Evolutionary conservation across 2,113 vertebrate species (phyloP).

Genomic region (Arizona elegans): DNA sequence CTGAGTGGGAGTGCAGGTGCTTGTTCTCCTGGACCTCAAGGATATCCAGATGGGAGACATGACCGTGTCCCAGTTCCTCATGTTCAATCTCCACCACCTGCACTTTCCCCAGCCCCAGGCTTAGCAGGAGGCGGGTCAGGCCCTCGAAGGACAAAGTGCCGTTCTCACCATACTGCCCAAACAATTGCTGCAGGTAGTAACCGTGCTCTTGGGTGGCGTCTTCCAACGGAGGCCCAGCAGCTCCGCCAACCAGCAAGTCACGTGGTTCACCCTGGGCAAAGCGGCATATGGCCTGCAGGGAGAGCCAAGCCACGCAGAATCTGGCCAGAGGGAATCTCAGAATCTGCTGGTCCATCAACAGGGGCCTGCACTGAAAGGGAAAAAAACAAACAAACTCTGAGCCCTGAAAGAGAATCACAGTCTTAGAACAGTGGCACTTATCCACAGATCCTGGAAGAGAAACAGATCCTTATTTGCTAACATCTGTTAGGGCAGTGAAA

Average conservation of each 20-base stretch:
- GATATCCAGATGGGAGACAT: conserved; percentile 55
- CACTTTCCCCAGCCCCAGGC: conserved; percentile 79
- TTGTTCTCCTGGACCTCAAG: conserved; percentile 61
- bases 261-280: background rate
- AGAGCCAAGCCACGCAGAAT: background rate
- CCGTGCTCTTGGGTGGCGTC: conserved; percentile 72
- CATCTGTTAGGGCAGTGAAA: background rate
- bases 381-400: background rate
- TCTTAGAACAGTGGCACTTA: background rate
- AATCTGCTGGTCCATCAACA: background rate
- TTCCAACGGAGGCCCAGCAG: conserved; percentile 22
- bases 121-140: conserved; percentile 73
- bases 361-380: background rate
- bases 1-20: conserved; percentile 56
- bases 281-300: background rate
- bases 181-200: conserved; percentile 78
- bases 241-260: background rate
- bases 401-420: background rate
- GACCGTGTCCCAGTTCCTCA: conserved; percentile 61
- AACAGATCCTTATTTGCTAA: background rate
- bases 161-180: conserved; percentile 76
- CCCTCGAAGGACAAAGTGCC: conserved; percentile 74
- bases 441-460: background rate
- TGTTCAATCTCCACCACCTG: conserved; percentile 71
- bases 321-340: background rate